Conservation (phyloP, 2,888 invertebrate genomes). For the Mythimna lalbum region DNA sequence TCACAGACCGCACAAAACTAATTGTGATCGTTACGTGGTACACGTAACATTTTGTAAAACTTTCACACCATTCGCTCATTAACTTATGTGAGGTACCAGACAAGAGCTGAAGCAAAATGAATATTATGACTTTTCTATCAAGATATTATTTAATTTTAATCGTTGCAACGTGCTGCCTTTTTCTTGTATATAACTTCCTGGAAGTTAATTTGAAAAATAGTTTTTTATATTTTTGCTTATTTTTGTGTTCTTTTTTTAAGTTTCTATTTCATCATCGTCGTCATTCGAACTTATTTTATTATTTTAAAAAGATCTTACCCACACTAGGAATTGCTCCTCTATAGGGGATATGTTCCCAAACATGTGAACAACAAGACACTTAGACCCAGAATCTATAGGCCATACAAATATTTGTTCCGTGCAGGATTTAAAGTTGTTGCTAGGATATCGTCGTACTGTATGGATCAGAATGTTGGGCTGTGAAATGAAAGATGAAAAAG, state of each 20-base stretch:
- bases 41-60: constrained; percentile 46
- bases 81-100: background rate
- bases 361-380: too few species aligned
- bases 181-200: background rate
- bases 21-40: constrained; percentile 39
- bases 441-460: too few species aligned
- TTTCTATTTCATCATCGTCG: background rate
- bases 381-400: too few species aligned
- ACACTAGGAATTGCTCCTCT: too few species aligned
- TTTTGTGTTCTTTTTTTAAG: background rate
- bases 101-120: constrained; percentile 4
- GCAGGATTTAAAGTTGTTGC: too few species aligned
- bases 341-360: too few species aligned
- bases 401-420: too few species aligned
- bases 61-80: constrained; percentile 53
- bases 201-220: background rate
- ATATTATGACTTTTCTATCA: constrained; percentile 17
- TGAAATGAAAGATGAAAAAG: too few species aligned
- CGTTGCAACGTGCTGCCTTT: background rate
- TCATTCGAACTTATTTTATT: background rate
- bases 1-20: constrained; percentile 27
- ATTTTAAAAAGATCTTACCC: too few species aligned
- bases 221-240: constrained; percentile 12
- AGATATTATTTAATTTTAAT: constrained; percentile 11
- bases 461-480: too few species aligned